These are phyloP conservation scores for Blomia tropicalis DNA, from an alignment of 2,888 invertebrate species.

Conservation along the genomic window DNA sequence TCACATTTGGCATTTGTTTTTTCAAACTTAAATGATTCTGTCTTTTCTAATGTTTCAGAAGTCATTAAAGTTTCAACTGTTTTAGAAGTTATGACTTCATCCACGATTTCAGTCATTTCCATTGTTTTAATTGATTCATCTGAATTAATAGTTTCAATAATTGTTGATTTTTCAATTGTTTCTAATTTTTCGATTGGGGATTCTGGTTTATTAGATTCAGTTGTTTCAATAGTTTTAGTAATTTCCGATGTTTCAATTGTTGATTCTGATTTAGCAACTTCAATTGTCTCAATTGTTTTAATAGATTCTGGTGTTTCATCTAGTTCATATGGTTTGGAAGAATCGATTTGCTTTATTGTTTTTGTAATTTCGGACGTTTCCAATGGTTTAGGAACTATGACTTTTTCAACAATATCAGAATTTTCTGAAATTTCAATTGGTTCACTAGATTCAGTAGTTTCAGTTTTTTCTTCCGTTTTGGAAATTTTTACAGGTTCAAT, in stretches of 20 bases:
- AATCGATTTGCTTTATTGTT: no score
- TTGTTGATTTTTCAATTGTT: neutral
- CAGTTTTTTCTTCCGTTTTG: neutral
- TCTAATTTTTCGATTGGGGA: neutral
- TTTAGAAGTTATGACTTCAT: no score
- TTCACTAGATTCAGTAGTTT: neutral
- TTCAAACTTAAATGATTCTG: neutral
- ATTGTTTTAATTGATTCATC: no score
- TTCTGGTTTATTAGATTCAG: no score
- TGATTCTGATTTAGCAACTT: neutral
- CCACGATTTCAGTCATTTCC: no score
- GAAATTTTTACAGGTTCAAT: no score
- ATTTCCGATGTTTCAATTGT: neutral
- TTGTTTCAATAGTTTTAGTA: neutral
- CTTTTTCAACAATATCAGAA: neutral
- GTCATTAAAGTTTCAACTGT: neutral
- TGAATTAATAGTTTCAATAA: no score
- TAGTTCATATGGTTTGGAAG: no score
- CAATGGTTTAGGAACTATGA: neutral
- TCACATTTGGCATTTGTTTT: no score
- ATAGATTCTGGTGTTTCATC: neutral
- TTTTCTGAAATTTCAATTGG: neutral
- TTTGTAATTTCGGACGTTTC: no score
- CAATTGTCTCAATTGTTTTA: neutral
- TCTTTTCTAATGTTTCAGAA: neutral